Evolutionary conservation across 2,888 invertebrate genomes (phyloP).

Genomic region (Anagyrus pseudococci): DNA sequence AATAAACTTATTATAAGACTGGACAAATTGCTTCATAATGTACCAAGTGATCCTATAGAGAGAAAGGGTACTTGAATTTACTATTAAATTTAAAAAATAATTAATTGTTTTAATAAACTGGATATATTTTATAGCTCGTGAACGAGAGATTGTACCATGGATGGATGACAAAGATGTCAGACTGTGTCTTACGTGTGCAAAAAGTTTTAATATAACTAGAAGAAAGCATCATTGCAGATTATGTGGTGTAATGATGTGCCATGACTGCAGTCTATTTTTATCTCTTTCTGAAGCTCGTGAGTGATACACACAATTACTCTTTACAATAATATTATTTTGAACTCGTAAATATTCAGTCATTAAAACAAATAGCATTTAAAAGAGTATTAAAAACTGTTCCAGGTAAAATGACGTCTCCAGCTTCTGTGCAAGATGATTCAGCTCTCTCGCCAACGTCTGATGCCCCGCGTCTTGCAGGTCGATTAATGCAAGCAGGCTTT

Average conservation of each 20-base stretch:
- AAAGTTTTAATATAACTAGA: constrained; percentile 83
- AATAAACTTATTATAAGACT: constrained; percentile 94
- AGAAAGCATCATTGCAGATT: constrained; percentile 96
- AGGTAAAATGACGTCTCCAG: constrained; percentile 69
- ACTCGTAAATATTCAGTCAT: background rate
- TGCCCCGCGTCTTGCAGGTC: constrained; percentile 50
- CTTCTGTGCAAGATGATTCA: constrained; percentile 55
- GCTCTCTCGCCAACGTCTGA: constrained; percentile 51
- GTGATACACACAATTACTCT: constrained; percentile 48
- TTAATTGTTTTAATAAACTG: constrained; percentile 1
- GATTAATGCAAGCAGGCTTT: constrained; percentile 53
- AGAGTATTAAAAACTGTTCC: constrained; percentile 21
- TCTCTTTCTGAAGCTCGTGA: constrained; percentile 79
- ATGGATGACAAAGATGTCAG: constrained; percentile 88
- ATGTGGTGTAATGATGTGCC: constrained; percentile 92
- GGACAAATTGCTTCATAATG: constrained; percentile 85
- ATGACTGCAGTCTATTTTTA: constrained; percentile 88
- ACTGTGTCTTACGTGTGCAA: constrained; percentile 90
- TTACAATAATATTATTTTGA: background rate
- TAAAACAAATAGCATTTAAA: constrained; percentile 1
- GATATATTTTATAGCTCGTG: constrained; percentile 63
- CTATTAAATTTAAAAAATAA: background rate
- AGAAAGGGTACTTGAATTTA: constrained; percentile 67
- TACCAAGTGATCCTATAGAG: constrained; percentile 75
- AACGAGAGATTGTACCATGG: constrained; percentile 84